Percentiles rank a stretch among this genome's conserved stretches.
phyloP scores from a whole-genome alignment of 2,113 vertebrate genomes.

The Epinephelus fuscoguttatus region DNA sequence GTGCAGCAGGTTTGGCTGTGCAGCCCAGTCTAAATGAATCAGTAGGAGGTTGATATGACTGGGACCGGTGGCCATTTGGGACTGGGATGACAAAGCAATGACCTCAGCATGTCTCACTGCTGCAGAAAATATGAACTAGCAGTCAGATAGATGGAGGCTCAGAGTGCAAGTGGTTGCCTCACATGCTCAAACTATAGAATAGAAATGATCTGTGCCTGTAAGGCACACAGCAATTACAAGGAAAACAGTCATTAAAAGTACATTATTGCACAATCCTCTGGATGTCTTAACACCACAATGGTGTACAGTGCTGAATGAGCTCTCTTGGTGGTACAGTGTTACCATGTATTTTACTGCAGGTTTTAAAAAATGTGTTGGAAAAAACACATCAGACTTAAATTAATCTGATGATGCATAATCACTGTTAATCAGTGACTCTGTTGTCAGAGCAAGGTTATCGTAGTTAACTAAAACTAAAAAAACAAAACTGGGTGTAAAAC shows the following conservation, averaged over 20 bases:
- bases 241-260: conserved; percentile 1
- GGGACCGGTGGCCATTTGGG: conserved; percentile 60
- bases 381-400: neutral
- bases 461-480: too few relatives aligned
- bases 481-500: too few relatives aligned
- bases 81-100: conserved; percentile 76
- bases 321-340: neutral
- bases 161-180: conserved; percentile 41
- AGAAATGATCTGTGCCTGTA: neutral
- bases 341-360: neutral
- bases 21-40: conserved; percentile 80
- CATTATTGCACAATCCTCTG: neutral
- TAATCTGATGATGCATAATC: neutral
- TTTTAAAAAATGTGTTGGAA: neutral
- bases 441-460: too few relatives aligned
- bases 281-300: neutral
- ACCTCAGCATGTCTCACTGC: conserved; percentile 58
- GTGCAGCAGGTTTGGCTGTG: conserved; percentile 56
- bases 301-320: neutral
- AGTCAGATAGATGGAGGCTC: conserved; percentile 40
- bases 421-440: neutral
- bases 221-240: neutral
- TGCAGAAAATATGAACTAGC: conserved; percentile 42
- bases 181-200: conserved; percentile 6
- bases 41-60: conserved; percentile 75